Evolutionary conservation across 2,888 invertebrate genomes (phyloP), one percentile per base, ranked within the genome.

Genomic region (Eupithecia subfuscata): DNA sequence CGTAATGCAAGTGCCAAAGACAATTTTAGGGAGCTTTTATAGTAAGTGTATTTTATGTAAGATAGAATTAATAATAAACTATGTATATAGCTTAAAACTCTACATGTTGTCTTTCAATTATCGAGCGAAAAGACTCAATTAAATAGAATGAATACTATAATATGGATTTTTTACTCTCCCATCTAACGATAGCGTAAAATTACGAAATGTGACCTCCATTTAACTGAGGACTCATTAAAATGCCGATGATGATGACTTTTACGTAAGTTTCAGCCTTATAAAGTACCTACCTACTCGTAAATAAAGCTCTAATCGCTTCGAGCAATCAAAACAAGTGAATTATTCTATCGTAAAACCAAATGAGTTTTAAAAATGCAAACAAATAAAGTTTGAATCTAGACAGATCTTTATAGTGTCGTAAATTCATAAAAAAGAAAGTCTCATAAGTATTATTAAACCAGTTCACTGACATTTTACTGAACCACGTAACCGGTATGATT

Each of bases 1-100:
- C 81, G 84, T 89, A 91, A 91, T 86, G 86, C 87, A 93, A 93
- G 93, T 94, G 94, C 93, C 94, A 94, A 94, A 91, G 86, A 89
- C 88, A 89, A 90, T 88, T 76, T 90, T 91, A 92, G 92, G 91
- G 91, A 93, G 92, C 91, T 93, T 93, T 85, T 92, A 91, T 77
- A 79, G 80, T 90, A 92, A 90, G 89, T 88, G 86, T 89, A 77
- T 74, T 45, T 56, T 74, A 71, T 87, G 81, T 83, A 79, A 83
- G 81, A 83, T 80, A 68, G 73, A 75, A 73, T 60, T 60, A 60
- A 25, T 60, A 25, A 60, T 68, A 71, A 73, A 70, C 16, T 84
- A 81, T 84, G 80, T 74, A 80, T 90, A 89, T 89, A 90, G 91
- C 92, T 93, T 92, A 86, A 86, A 85, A 88, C 85, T 88, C 83